Percentiles rank a stretch among this genome's conserved stretches.
Evolutionary conservation across 1,140 invertebrate species (phyloP).

Genomic region (Bombus huntii): DNA sequence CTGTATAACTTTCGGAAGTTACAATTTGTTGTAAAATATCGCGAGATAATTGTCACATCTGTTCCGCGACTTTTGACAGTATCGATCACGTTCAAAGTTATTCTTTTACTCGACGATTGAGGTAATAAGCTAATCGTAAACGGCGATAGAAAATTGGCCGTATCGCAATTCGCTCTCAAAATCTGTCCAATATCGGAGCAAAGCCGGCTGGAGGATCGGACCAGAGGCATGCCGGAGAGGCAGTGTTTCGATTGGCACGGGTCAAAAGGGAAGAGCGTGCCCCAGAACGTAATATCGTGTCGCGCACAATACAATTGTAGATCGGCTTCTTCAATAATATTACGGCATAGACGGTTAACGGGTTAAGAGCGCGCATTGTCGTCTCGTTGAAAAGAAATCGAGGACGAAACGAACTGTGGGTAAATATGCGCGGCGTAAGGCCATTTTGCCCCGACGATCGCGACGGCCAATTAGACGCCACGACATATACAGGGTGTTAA

Average conservation of each 20-base stretch:
- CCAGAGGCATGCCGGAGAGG: neutral
- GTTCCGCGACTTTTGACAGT: no score
- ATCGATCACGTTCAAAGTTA: no score
- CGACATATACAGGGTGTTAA: constrained; percentile 37
- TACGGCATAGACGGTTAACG: constrained; percentile 64
- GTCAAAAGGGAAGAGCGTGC: constrained; percentile 64
- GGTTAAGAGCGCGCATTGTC: constrained; percentile 68
- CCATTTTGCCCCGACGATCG: constrained; percentile 50
- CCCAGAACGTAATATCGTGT: constrained; percentile 66
- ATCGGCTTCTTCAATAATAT: constrained; percentile 69
- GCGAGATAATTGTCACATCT: no score
- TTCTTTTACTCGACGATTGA: no score
- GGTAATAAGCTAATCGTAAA: no score
- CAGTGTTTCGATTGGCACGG: constrained; percentile 59
- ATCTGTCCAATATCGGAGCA: neutral
- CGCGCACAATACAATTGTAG: constrained; percentile 65
- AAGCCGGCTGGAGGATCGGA: neutral
- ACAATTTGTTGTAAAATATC: no score
- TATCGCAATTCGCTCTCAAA: neutral
- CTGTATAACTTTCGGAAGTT: no score
- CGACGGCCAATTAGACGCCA: constrained; percentile 56
- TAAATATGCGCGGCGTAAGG: constrained; percentile 62
- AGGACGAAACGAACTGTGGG: constrained; percentile 70
- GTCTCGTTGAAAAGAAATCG: constrained; percentile 70
- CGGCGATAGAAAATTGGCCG: neutral